Evolutionary conservation across 2,113 vertebrate genomes (phyloP).

Genomic region (Elgaria multicarinata): DNA sequence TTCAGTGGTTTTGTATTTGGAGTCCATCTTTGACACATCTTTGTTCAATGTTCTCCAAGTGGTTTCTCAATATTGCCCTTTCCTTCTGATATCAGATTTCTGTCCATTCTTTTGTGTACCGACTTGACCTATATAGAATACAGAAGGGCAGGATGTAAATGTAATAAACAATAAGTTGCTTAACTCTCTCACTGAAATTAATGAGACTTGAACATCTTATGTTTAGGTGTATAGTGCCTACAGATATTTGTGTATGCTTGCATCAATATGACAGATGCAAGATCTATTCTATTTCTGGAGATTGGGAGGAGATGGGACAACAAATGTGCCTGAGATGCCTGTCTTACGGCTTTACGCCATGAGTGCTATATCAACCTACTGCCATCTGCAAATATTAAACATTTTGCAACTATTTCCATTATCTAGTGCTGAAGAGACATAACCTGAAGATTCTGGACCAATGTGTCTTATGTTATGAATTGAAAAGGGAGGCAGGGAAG

Average conservation of each 20-base stretch:
- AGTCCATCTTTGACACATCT: no score
- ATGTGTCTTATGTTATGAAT: conserved; percentile 46
- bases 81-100: neutral
- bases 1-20: neutral
- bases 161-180: neutral
- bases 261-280: neutral
- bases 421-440: conserved; percentile 8
- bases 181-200: neutral
- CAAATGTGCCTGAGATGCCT: neutral
- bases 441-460: conserved; percentile 49
- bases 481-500: conserved; percentile 30
- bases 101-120: no score
- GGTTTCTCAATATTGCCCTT: neutral
- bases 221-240: neutral
- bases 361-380: neutral
- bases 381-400: neutral
- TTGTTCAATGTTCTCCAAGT: neutral
- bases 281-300: neutral
- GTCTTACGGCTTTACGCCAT: neutral
- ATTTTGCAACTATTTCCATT: neutral
- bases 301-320: neutral
- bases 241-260: neutral
- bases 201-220: neutral
- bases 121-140: no score
- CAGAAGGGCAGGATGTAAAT: no score